Conservation (phyloP, 2,113 vertebrate genomes). For the Lipophrys pholis region DNA sequence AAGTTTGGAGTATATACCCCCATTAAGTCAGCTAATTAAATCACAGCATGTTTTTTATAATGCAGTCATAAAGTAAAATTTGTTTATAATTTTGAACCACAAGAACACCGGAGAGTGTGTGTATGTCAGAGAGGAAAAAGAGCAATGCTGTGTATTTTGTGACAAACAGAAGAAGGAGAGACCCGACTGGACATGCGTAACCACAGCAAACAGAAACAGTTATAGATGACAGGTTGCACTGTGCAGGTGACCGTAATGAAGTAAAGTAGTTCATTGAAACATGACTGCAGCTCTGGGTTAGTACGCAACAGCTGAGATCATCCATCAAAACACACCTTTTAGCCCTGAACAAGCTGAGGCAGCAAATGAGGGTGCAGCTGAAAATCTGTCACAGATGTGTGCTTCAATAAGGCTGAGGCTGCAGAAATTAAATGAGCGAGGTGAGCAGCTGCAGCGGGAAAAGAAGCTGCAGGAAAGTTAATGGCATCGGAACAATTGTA, state of each 20-base stretch:
- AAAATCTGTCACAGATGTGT: constrained; percentile 63
- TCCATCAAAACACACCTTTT: constrained; percentile 63
- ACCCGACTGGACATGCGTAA: constrained; percentile 8
- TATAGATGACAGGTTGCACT: background rate
- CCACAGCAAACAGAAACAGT: background rate
- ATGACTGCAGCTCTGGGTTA: constrained; percentile 33
- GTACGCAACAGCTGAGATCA: constrained; percentile 46
- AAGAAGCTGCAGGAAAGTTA: constrained; percentile 20
- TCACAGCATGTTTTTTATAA: constrained; percentile 60
- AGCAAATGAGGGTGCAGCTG: constrained; percentile 65
- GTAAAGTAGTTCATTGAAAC: constrained; percentile 44
- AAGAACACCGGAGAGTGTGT: background rate
- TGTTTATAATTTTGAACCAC: constrained; percentile 46
- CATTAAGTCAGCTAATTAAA: constrained; percentile 58
- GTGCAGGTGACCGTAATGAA: constrained; percentile 39
- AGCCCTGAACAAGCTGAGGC: constrained; percentile 66
- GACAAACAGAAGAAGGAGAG: background rate
- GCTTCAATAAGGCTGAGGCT: constrained; percentile 64
- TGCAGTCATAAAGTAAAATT: constrained; percentile 42
- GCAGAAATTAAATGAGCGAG: constrained; percentile 53
- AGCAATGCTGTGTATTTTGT: too few relatives aligned
- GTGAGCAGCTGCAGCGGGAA: constrained; percentile 5
- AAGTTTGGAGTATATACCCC: constrained; percentile 38
- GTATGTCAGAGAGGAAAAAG: background rate
- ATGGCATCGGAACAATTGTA: constrained; percentile 6